phyloP scores from a whole-genome alignment of 2,888 invertebrate genomes.

The Silvanus unidentatus region DNA sequence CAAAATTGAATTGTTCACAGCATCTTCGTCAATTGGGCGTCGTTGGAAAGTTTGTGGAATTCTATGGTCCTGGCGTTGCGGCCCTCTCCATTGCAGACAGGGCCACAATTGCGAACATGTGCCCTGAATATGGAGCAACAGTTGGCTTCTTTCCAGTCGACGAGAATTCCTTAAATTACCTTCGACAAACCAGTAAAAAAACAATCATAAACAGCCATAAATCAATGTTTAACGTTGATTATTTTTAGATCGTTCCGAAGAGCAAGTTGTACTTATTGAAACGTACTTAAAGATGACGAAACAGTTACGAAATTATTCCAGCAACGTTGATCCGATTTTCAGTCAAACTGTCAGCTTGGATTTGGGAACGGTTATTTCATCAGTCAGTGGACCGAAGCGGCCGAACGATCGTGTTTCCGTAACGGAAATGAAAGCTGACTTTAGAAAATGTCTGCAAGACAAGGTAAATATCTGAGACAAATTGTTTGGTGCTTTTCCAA shows the following conservation, averaged over 20 bases:
- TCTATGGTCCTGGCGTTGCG: slow-evolving; percentile 90
- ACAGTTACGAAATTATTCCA: slow-evolving; percentile 77
- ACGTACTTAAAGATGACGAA: slow-evolving; percentile 74
- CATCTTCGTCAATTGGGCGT: slow-evolving; percentile 87
- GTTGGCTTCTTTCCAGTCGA: slow-evolving; percentile 94
- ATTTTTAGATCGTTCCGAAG: slow-evolving; percentile 66
- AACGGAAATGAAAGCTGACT: slow-evolving; percentile 84
- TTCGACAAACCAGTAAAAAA: slow-evolving; percentile 70
- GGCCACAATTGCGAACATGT: slow-evolving; percentile 98
- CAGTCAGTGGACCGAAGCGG: slow-evolving; percentile 93
- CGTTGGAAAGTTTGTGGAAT: slow-evolving; percentile 98
- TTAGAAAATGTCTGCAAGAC: slow-evolving; percentile 72
- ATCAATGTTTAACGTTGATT: slow-evolving; percentile 3
- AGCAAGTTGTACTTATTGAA: slow-evolving; percentile 72
- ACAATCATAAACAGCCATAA: slow-evolving; percentile 18
- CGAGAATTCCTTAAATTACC: slow-evolving; percentile 70
- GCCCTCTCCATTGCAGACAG: slow-evolving; percentile 92
- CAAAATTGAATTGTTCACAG: slow-evolving; percentile 29
- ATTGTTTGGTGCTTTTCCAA: neutral
- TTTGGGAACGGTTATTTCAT: slow-evolving; percentile 81
- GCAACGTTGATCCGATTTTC: slow-evolving; percentile 72
- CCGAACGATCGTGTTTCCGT: slow-evolving; percentile 95
- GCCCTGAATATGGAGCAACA: slow-evolving; percentile 96
- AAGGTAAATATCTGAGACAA: slow-evolving; percentile 60
- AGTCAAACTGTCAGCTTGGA: slow-evolving; percentile 84